Conservation (phyloP, 2,888 invertebrate species). For the Calameuta filiformis region DNA sequence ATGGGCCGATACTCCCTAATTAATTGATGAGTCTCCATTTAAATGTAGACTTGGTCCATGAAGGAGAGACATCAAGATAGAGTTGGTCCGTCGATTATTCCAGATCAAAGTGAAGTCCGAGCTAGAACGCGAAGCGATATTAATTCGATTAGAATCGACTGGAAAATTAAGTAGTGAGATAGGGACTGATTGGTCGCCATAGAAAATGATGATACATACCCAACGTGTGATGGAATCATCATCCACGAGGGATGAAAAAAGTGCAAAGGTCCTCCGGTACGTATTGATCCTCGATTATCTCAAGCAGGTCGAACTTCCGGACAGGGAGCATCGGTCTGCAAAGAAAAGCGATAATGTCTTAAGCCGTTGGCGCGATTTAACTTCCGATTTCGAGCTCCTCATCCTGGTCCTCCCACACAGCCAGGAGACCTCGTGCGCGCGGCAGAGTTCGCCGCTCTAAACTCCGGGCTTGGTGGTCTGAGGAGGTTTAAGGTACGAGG, state of each 20-base stretch:
- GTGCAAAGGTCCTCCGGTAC: conserved; percentile 25
- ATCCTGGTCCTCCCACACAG: background rate
- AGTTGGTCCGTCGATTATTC: background rate
- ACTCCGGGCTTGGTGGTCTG: conserved; percentile 54
- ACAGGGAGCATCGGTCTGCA: conserved; percentile 47
- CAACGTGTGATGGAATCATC: conserved; percentile 41
- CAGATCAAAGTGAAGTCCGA: background rate
- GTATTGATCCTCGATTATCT: conserved; percentile 52
- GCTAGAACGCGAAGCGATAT: background rate
- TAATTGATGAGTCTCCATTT: conserved; percentile 56
- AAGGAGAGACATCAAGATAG: background rate
- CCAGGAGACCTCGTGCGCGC: conserved; percentile 4
- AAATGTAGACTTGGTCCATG: conserved; percentile 32
- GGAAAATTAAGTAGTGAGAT: background rate
- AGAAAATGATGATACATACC: background rate
- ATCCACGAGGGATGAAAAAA: conserved; percentile 51
- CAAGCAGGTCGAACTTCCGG: background rate
- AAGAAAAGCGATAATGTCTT: conserved; percentile 78
- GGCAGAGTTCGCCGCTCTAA: conserved; percentile 51
- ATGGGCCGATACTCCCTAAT: conserved; percentile 52
- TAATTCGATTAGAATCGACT: background rate
- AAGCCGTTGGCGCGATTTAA: conserved; percentile 71
- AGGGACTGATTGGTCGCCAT: background rate
- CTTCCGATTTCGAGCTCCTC: conserved; percentile 53
- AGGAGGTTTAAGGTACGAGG: conserved; percentile 62